Percentiles rank a stretch among this genome's conserved stretches.
Evolutionary conservation across 2,113 vertebrate species (phyloP).

Genomic region (Jaculus jaculus): DNA sequence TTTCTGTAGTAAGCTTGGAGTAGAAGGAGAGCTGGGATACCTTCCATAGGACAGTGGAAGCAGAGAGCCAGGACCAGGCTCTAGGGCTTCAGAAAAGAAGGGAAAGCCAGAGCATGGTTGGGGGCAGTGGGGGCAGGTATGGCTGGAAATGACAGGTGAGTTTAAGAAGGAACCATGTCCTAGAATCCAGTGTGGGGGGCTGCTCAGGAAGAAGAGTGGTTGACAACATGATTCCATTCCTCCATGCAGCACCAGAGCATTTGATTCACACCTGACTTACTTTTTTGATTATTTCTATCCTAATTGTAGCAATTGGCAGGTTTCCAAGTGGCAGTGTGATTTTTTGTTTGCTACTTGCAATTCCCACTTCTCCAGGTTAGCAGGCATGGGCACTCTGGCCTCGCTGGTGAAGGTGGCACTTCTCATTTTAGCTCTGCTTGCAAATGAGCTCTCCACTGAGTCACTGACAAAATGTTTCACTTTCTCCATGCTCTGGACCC

Average conservation of each 20-base stretch:
- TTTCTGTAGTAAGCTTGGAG: not conserved
- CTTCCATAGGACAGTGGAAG: not conserved
- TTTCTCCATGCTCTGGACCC: not conserved
- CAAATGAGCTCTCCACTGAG: constrained; percentile 44
- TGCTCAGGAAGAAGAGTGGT: not conserved
- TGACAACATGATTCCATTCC: not conserved
- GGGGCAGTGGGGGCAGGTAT: not conserved
- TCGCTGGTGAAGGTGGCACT: constrained; percentile 48
- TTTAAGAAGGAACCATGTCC: not conserved
- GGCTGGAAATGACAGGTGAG: not conserved
- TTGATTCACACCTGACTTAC: constrained; percentile 61
- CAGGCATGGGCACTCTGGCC: constrained; percentile 56
- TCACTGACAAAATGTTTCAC: not conserved
- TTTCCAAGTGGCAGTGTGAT: constrained; percentile 54
- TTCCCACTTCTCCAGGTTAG: constrained; percentile 55
- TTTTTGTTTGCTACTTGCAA: constrained; percentile 31
- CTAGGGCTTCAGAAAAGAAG: not conserved
- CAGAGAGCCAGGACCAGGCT: not conserved
- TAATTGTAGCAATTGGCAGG: constrained; percentile 50
- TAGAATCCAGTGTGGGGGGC: not conserved
- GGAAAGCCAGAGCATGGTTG: not conserved
- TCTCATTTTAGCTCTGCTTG: constrained; percentile 68
- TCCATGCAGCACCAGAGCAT: not conserved
- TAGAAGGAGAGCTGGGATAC: not conserved
- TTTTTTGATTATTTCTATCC: constrained; percentile 63